phyloP scores from a whole-genome alignment of 2,113 vertebrate genomes.

The Ia io region DNA sequence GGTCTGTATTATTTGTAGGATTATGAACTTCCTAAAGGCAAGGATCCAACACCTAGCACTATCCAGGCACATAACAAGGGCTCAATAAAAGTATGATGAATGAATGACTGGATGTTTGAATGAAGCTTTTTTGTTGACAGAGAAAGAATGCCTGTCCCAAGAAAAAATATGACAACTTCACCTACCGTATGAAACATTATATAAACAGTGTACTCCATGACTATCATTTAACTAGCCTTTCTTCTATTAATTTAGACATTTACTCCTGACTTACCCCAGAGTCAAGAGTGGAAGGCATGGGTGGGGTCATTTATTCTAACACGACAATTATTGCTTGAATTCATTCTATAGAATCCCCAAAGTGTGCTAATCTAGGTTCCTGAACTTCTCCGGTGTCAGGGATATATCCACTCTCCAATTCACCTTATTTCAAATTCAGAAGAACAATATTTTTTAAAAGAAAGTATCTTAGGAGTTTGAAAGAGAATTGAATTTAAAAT shows the following conservation, averaged over 20 bases:
- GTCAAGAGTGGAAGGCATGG: background rate
- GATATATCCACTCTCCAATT: background rate
- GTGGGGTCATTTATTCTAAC: background rate
- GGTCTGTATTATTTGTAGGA: background rate
- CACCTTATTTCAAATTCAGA: background rate
- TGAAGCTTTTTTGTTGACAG: background rate
- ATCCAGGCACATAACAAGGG: background rate
- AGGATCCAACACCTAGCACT: background rate
- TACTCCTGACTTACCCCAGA: background rate
- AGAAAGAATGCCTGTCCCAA: background rate
- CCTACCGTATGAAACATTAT: background rate
- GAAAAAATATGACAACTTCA: background rate
- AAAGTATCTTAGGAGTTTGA: background rate
- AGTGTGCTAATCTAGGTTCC: background rate
- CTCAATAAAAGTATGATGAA: background rate
- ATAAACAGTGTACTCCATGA: background rate
- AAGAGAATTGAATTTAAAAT: background rate
- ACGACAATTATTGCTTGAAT: background rate
- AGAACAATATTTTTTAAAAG: background rate
- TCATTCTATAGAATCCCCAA: background rate
- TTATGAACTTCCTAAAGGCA: background rate
- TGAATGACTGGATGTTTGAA: background rate
- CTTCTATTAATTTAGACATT: background rate
- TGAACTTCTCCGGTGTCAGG: background rate
- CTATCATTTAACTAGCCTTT: background rate